Evolutionary conservation across 2,113 vertebrate genomes (phyloP).

Genomic region (Pomatorhinus ruficollis): DNA sequence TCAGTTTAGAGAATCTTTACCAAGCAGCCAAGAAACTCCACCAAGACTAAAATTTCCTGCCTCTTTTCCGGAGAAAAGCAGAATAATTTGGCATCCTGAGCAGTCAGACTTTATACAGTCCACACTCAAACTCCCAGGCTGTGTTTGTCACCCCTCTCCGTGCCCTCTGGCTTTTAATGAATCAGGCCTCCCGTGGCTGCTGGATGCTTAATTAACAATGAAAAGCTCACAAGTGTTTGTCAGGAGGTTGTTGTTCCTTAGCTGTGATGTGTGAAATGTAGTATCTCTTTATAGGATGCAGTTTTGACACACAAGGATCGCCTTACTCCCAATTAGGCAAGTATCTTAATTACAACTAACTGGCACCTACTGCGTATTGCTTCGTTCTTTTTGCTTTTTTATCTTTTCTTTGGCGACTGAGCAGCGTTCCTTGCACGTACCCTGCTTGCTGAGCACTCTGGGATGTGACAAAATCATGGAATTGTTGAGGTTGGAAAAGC

Average conservation of each 20-base stretch:
- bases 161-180: slow-evolving; percentile 66
- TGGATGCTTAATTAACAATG: not conserved
- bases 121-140: not conserved
- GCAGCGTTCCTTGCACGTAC: not conserved
- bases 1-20: not conserved
- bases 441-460: not conserved
- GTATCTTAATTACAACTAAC: slow-evolving; percentile 63
- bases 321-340: slow-evolving; percentile 84
- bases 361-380: not conserved
- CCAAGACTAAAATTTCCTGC: not conserved
- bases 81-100: not conserved
- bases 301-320: slow-evolving; percentile 79
- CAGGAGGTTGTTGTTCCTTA: slow-evolving; percentile 33
- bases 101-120: not conserved
- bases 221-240: not conserved
- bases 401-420: not conserved
- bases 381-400: not conserved
- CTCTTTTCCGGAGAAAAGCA: not conserved
- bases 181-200: slow-evolving; percentile 40
- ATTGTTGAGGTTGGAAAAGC: not conserved
- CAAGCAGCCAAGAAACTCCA: not conserved
- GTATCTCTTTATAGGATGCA: slow-evolving; percentile 83
- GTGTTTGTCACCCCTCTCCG: not conserved
- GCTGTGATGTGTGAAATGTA: slow-evolving; percentile 74
- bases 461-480: not conserved